Evolutionary conservation across 1,140 invertebrate species (phyloP), one percentile per base, ranked within the genome.

Genomic region (Temnothorax nylanderi): DNA sequence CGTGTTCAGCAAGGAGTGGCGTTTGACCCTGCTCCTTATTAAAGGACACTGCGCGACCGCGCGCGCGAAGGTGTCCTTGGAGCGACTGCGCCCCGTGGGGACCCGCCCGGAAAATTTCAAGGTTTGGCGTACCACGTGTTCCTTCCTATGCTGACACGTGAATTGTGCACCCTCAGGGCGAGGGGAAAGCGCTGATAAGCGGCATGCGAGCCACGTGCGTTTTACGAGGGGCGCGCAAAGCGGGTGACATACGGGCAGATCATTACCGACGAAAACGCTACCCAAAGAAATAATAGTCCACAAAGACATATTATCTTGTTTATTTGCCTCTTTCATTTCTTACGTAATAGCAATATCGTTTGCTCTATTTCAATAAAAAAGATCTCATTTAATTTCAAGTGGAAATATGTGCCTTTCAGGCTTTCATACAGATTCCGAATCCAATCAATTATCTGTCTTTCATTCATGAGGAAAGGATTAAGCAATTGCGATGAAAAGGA

Each of bases 1-100:
- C 85, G 64, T 51, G 56, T 49, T 71, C 47, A 49, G 44, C 49
- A 75, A 86, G 88, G 88, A 87, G 89, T 84, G 89, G 16, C 84
- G 18, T 69, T 60, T 60, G 87, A 82, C 87, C 84, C 37, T 82
- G 77, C 72, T 87, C 72, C 74, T 78, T 77, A 65, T 74, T 69
- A 74, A 74, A 87, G 65, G 85, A 84, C 88, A 54, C 13, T 2
- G 16, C n/a, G 26, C 13, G 44, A 37, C 32, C 26, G 32, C 3
- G 26, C 11, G 26, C 26, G 51, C 51, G 56, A 8, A 58, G 34
- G 4, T n/a, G 78, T 82, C 88, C 84, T 82, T 76, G 76, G 74
- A 65, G 44, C 82, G 82, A 47, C 82, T 78, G 47, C 62, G 80
- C 87, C 62, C 34, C 58, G 32, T 65, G 75, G 26, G 32, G 21